phyloP scores from a whole-genome alignment of 1,140 invertebrate species.

The Drosophila trapezifrons region DNA sequence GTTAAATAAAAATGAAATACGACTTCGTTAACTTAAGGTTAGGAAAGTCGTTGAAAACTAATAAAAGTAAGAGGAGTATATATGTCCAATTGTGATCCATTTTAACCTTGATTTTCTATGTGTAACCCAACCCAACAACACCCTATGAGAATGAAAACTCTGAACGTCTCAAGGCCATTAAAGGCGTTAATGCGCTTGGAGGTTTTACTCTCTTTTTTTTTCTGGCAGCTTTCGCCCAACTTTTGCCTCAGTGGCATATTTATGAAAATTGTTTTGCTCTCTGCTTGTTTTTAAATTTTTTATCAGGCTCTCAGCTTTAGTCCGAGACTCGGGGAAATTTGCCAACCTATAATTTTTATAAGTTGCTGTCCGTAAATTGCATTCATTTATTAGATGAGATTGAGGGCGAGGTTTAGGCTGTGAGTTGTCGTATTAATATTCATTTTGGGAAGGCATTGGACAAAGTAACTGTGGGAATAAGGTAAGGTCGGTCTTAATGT shows the following conservation, averaged over 20 bases:
- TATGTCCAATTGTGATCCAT: too few relatives aligned
- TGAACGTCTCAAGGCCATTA: slow-evolving; percentile 54
- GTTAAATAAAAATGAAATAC: too few relatives aligned
- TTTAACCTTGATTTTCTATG: neutral
- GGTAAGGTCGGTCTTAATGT: neutral
- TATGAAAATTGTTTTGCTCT: slow-evolving; percentile 75
- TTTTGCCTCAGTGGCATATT: slow-evolving; percentile 62
- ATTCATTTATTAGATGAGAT: slow-evolving; percentile 54
- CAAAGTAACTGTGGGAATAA: neutral
- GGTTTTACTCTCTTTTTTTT: slow-evolving; percentile 39
- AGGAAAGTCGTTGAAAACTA: too few relatives aligned
- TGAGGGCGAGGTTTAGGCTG: slow-evolving; percentile 25
- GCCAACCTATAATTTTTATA: slow-evolving; percentile 49
- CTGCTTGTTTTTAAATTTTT: slow-evolving; percentile 66
- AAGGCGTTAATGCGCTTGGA: slow-evolving; percentile 58
- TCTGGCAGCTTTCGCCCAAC: slow-evolving; percentile 22
- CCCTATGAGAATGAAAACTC: slow-evolving; percentile 34
- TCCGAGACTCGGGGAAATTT: slow-evolving; percentile 21
- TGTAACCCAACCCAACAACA: slow-evolving; percentile 2
- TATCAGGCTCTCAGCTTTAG: slow-evolving; percentile 58
- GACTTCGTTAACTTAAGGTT: too few relatives aligned
- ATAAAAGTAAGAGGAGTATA: too few relatives aligned
- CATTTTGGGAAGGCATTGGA: slow-evolving; percentile 12
- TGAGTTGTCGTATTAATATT: slow-evolving; percentile 46
- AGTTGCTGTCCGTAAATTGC: slow-evolving; percentile 54